A percentile compares a stretch with the other conserved stretches of the same genome.
These are phyloP conservation scores for Drosophila dives DNA, from an alignment of 2,888 invertebrate genomes.

Conservation along the genomic window DNA sequence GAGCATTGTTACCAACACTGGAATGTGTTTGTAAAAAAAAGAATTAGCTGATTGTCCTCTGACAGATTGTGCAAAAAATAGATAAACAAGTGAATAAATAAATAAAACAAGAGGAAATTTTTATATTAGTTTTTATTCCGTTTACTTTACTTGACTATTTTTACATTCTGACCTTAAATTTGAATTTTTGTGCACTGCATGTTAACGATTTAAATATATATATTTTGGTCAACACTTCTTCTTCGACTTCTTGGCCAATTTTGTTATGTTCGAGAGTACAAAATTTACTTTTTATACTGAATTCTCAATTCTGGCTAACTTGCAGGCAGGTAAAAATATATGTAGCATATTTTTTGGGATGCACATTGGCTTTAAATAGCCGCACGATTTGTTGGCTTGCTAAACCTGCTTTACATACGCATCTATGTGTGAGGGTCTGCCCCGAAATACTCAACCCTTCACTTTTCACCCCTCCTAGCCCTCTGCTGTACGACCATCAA, in stretches of 20 bases:
- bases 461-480: not conserved
- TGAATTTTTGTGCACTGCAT: not conserved
- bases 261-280: not conserved
- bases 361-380: slow-evolving; percentile 41
- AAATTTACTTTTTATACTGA: slow-evolving; percentile 1
- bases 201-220: not conserved
- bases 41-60: not conserved
- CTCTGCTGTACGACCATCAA: slow-evolving; percentile 28
- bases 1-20: not conserved
- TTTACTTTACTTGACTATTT: not conserved
- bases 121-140: not conserved
- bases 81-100: not conserved
- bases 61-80: not conserved
- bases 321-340: not conserved
- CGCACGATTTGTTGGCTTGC: slow-evolving; percentile 42
- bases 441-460: not conserved
- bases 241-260: not conserved
- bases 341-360: slow-evolving; percentile 33
- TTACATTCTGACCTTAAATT: not conserved
- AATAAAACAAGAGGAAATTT: not conserved
- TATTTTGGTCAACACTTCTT: not conserved
- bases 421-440: not conserved
- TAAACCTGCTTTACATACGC: slow-evolving; percentile 49
- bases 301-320: slow-evolving; percentile 1
- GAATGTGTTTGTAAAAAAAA: not conserved